Base-by-base conservation (phyloP, 2,797 vertebrate species). In the Rhodeus uyekii region DNA sequence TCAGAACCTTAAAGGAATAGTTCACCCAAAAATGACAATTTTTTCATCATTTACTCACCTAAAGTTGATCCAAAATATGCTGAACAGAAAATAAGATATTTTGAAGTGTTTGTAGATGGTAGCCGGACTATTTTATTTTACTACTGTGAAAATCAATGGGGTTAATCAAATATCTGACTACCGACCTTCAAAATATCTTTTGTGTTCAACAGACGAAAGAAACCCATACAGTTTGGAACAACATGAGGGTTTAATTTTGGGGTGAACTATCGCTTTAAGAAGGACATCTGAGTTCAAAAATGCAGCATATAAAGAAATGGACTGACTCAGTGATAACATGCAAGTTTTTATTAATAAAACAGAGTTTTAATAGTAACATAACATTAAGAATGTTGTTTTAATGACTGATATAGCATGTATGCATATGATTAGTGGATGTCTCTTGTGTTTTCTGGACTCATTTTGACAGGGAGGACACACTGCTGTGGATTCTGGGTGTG, bases 401-500 rank as follows among this genome's bases (percentile, higher is more conserved):
- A 42, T 46, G 0, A 19, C 42, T 29, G 39, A 69, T 18, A 27
- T 69, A 8, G 8, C 67, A 29, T 69, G 39, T 29, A 32, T 22
- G 39, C 24, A 10, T 27, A 2, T 68, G 16, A 18, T 18, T 29
- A 44, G 29, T 72, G 3, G 5, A 9, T 38, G 1, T 36, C 46
- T n/a, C 12, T 38, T 55, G 22, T 42, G 22, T 67, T 32, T 63
- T 29, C n/a, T 68, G 24, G 18, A 36, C 32, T 44, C 13, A 55
- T 2, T 39, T 27, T 72, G 5, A 46, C 71, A 55, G 87, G 67
- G 90, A 90, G 29, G 90, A 92, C 91, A 85, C 94, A 90, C 87
- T 91, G 90, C 58, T 85, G 24, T 91, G 92, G 87, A 29, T 89
- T 53, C 88, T 95, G 72, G 90, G 78, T 0, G 76, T 82, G 74